Percentiles rank a stretch among this genome's conserved stretches.
Conservation (phyloP, 2,888 invertebrate genomes). For the Isoperla grammatica region DNA sequence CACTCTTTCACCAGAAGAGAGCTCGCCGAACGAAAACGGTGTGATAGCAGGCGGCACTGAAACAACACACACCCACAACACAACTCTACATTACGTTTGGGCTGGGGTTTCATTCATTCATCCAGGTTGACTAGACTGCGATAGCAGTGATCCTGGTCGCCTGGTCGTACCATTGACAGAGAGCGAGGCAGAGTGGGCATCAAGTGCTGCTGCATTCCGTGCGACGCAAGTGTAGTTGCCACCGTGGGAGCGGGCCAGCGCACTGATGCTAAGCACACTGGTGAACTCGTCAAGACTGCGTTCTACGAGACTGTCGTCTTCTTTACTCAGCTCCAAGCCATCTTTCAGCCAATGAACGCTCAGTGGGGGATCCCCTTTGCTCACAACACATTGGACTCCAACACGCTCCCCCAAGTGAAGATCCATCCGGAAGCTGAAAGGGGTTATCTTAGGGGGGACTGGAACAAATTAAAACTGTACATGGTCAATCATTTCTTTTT, state of each 20-base stretch:
- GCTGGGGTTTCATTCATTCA: background rate
- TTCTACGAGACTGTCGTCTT: slow-evolving; percentile 31
- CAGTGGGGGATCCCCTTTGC: slow-evolving; percentile 47
- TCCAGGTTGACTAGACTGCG: background rate
- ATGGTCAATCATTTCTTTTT: background rate
- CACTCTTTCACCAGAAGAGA: slow-evolving; percentile 44
- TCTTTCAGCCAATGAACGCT: slow-evolving; percentile 48
- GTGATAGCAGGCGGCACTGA: slow-evolving; percentile 45
- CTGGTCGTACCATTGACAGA: slow-evolving; percentile 47
- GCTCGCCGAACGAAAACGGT: slow-evolving; percentile 51
- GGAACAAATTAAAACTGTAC: slow-evolving; percentile 26
- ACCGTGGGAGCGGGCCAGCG: slow-evolving; percentile 47
- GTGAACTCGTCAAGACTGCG: slow-evolving; percentile 40
- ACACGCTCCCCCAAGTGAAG: slow-evolving; percentile 37
- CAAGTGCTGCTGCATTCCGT: slow-evolving; percentile 46
- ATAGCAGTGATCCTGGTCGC: background rate
- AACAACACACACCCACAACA: slow-evolving; percentile 30
- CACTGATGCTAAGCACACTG: slow-evolving; percentile 45
- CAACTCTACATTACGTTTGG: slow-evolving; percentile 19
- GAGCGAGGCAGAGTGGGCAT: slow-evolving; percentile 45
- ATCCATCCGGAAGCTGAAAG: slow-evolving; percentile 33
- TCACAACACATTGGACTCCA: slow-evolving; percentile 45
- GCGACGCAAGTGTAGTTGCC: slow-evolving; percentile 51
- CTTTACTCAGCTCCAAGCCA: slow-evolving; percentile 45
- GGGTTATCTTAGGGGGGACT: slow-evolving; percentile 35